Percentiles rank a stretch among this genome's conserved stretches.
These are phyloP conservation scores for Lapara coniferarum DNA, from an alignment of 2,888 invertebrate species.

Conservation along the genomic window DNA sequence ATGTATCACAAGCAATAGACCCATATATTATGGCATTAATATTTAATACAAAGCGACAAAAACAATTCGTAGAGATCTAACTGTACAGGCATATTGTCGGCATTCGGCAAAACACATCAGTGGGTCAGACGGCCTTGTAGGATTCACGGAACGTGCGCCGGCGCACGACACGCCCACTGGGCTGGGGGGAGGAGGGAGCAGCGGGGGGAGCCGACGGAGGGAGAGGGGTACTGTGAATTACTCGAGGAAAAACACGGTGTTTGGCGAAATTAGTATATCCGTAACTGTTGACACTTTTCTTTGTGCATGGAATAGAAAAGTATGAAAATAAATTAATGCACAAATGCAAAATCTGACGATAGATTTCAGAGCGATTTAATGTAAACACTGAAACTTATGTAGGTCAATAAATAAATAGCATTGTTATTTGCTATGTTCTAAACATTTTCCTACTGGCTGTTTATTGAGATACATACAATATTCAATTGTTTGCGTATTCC, in stretches of 20 bases:
- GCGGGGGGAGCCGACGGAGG: slow-evolving; percentile 31
- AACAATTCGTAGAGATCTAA: slow-evolving; percentile 16
- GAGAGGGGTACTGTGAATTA: neutral
- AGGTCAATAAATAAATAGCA: too few species aligned
- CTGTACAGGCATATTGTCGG: neutral
- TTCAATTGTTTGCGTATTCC: too few species aligned
- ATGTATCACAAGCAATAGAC: neutral
- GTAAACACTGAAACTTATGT: too few species aligned
- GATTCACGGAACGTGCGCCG: slow-evolving; percentile 62
- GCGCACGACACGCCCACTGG: slow-evolving; percentile 56
- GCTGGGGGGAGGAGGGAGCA: slow-evolving; percentile 29
- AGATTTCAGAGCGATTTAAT: too few species aligned
- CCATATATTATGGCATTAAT: neutral
- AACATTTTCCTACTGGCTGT: too few species aligned
- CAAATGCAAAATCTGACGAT: too few species aligned
- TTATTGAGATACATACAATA: too few species aligned
- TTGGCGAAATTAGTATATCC: neutral
- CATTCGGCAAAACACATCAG: slow-evolving; percentile 53
- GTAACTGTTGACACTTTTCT: slow-evolving; percentile 34
- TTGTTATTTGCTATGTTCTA: too few species aligned
- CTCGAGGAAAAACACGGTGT: neutral
- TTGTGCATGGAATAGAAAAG: neutral
- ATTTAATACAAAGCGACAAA: neutral
- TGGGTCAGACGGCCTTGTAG: slow-evolving; percentile 67
- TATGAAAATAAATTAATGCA: too few species aligned